A percentile compares a stretch with the other conserved stretches of the same genome.
These are phyloP conservation scores for Drosophila neonasuta DNA, from an alignment of 2,888 invertebrate genomes.

Conservation along the genomic window DNA sequence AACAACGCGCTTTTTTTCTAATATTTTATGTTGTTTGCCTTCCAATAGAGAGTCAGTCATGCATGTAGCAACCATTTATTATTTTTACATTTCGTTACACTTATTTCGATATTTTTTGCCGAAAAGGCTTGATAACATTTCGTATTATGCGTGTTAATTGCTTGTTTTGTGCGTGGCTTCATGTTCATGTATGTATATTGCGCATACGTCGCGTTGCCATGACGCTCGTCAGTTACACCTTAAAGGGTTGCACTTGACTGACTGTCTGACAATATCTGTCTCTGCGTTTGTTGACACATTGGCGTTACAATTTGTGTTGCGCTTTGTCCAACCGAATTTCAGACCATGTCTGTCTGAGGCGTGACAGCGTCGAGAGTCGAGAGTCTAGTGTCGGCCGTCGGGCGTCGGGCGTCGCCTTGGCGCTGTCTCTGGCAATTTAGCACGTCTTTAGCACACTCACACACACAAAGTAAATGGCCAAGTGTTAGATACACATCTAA, in stretches of 20 bases:
- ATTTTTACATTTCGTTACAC: background rate
- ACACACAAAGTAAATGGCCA: slow-evolving; percentile 61
- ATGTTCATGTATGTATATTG: slow-evolving; percentile 38
- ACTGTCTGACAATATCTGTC: slow-evolving; percentile 13
- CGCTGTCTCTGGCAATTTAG: slow-evolving; percentile 59
- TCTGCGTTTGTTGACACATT: slow-evolving; percentile 61
- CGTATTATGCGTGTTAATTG: slow-evolving; percentile 71
- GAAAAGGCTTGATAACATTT: slow-evolving; percentile 15
- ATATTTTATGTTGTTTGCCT: background rate
- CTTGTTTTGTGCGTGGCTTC: slow-evolving; percentile 58
- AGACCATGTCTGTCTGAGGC: slow-evolving; percentile 55
- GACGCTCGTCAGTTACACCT: slow-evolving; percentile 7
- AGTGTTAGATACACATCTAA: slow-evolving; percentile 74
- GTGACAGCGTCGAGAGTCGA: slow-evolving; percentile 51
- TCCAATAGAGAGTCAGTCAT: background rate
- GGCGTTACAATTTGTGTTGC: slow-evolving; percentile 39
- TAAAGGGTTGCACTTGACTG: slow-evolving; percentile 63
- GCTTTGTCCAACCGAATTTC: slow-evolving; percentile 33
- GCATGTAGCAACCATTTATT: slow-evolving; percentile 2
- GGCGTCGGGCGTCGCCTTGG: slow-evolving; percentile 43
- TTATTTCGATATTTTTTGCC: slow-evolving; percentile 5
- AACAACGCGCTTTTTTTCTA: slow-evolving; percentile 24
- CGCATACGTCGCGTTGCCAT: slow-evolving; percentile 68
- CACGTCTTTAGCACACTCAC: slow-evolving; percentile 59
- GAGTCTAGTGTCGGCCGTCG: background rate